A percentile compares a stretch with the other conserved stretches of the same genome.
phyloP scores from a whole-genome alignment of 2,113 vertebrate species.

The Cervus canadensis region DNA sequence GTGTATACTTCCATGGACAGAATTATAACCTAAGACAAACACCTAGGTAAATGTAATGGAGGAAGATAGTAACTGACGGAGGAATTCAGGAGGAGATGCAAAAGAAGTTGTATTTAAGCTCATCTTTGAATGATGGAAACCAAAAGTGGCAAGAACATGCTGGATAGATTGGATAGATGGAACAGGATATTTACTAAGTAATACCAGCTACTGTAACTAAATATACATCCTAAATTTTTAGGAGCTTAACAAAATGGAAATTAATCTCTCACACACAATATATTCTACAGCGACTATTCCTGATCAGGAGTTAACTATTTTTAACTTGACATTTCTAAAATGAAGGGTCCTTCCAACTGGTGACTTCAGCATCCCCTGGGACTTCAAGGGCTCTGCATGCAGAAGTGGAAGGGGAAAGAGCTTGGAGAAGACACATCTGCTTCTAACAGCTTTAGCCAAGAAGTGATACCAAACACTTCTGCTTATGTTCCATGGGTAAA shows the following conservation, averaged over 20 bases:
- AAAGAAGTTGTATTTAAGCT: background rate
- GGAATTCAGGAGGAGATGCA: background rate
- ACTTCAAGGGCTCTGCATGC: background rate
- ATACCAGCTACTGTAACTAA: background rate
- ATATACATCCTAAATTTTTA: background rate
- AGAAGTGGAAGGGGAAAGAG: background rate
- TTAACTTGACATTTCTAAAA: background rate
- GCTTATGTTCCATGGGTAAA: background rate
- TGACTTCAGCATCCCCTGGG: background rate
- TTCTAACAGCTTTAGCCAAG: background rate
- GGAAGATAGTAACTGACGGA: background rate
- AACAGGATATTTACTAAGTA: background rate
- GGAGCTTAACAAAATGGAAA: background rate
- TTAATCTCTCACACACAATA: background rate
- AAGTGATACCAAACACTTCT: background rate
- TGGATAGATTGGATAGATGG: background rate
- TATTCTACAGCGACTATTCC: background rate
- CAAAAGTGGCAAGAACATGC: background rate
- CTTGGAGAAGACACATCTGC: background rate
- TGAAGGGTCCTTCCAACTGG: background rate
- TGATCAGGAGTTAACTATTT: background rate
- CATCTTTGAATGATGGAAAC: background rate
- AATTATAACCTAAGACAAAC: constrained; percentile 55
- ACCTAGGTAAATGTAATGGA: background rate
- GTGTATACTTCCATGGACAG: constrained; percentile 15